These are phyloP conservation scores for Gadopsis marmoratus DNA, from an alignment of 2,797 vertebrate genomes.

Conservation along the genomic window DNA sequence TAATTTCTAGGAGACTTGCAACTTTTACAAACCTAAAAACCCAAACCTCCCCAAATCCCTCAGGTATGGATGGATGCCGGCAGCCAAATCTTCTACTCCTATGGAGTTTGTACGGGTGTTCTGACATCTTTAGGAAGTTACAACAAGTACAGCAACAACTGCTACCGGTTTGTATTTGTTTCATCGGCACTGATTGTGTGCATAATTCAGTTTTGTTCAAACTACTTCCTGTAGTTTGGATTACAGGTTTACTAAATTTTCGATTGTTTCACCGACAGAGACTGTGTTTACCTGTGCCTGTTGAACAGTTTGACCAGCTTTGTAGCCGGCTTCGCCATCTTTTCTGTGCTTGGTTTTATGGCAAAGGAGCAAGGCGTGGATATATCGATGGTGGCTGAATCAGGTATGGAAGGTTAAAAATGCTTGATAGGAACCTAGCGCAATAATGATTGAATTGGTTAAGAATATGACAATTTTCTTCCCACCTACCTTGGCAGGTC, in stretches of 20 bases:
- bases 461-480: neutral
- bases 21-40: constrained; percentile 5
- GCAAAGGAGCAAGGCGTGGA: constrained; percentile 91
- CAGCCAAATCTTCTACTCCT: constrained; percentile 88
- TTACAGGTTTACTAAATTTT: neutral
- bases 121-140: constrained; percentile 86
- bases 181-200: neutral
- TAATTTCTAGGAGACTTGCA: neutral
- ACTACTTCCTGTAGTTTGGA: neutral
- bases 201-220: neutral
- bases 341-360: constrained; percentile 97
- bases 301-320: constrained; percentile 95
- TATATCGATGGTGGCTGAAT: constrained; percentile 93
- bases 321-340: constrained; percentile 95
- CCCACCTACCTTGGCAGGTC: constrained; percentile 83
- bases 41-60: neutral
- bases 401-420: constrained; percentile 83
- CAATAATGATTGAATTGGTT: neutral
- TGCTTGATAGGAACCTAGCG: neutral
- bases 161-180: constrained; percentile 79
- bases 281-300: constrained; percentile 91
- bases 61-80: constrained; percentile 90
- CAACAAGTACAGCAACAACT: constrained; percentile 87
- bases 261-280: constrained; percentile 81
- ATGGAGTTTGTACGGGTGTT: constrained; percentile 84